Base-by-base conservation (phyloP, 2,888 invertebrate species). In the Steinernema carpocapsae region DNA sequence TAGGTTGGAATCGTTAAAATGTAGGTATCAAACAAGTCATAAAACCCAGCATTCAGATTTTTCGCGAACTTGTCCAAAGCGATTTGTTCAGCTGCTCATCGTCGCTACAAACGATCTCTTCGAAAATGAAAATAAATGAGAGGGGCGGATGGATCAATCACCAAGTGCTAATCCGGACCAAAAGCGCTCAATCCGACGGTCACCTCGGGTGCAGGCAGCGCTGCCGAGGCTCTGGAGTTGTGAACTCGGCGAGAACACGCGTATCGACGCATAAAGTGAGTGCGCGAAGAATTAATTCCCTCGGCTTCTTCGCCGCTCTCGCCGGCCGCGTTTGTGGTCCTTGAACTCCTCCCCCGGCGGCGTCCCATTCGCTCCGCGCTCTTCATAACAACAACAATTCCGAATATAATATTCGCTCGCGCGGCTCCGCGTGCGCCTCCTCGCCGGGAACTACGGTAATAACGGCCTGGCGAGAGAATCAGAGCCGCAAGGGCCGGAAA, bases 371-470 rank as follows among this genome's bases (percentile, higher is more conserved):
- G 64, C 17, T 32, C 56, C 22, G 17, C 37, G 37, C 64, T 26
- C 22, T 32, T 64, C 64, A 64, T 64, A 64, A 64, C 64, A 64
- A 64, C 64, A 64, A 64, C 64, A 64, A 64, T 64, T 64, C 64
- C 64, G 64, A 64, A 64, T 64, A 64, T 64, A 64, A 64, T 64
- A 64, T 64, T 64, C 64, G 64, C 64, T 37, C 48, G 64, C 64
- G 64, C 64, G 32, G 37, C 64, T 64, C 64, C 26, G 32, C 32
- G 29, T 37, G 64, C 64, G 32, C 6, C 37, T 64, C 64, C 64
- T 26, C 29, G 64, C 1, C 24, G 24, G 24, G 64, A 32, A n/a
- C 17, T 64, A 64, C 64, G 64, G 64, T 64, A 64, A 64, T 64
- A 64, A 64, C 37, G 37, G 37, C 37, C 37, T 37, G 37, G 64